Evolutionary conservation across 2,888 invertebrate genomes (phyloP), one percentile per base, ranked within the genome.

Genomic region (Lomographa bimaculata): DNA sequence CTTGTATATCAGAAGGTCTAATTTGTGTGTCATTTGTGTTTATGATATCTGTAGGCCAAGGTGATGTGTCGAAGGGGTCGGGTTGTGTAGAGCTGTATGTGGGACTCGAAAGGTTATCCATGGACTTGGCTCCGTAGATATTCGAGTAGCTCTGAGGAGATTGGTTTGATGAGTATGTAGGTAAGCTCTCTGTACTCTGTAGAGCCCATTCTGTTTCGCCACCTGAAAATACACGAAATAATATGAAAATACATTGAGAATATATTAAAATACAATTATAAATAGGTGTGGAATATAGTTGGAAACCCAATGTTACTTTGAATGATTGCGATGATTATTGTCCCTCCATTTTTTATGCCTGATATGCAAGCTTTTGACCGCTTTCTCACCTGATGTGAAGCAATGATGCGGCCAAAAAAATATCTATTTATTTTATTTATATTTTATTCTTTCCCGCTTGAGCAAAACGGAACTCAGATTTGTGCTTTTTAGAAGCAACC

Each of bases 1-100:
- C 53, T 7, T 34, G 24, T 7, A 23, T 32, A 11, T 45, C 46
- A 9, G 44, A 45, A 1, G 46, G 24, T 25, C 39, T 25, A 6
- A 0, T 20, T n/a, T n/a, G n/a, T n/a, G n/a, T n/a, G n/a, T n/a
- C n/a, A 4, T 14, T 14, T 3, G 14, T 14, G 2, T 3, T 2
- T 14, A 3, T 2, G 14, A 3, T 4, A 14, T 2, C 54, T 14
- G 90, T 50, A 0, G 71, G 69, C 84, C 82, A 86, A 8, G 78
- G 76, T 1, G 81, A 60, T 0, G 82, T 80, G 42, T 87, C 86
- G 55, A 87, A 87, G 0, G 85, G 85, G 29, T 85, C 85, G 0
- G 54, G 54, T 9, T 18, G 23, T 41, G 64, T 70, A 3, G 54
- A 7, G 52, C 50, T 24, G 57, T 25, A 39, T 33, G 53, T n/a